Evolutionary conservation across 2,113 vertebrate species (phyloP).

Genomic region (Carettochelys insculpta): DNA sequence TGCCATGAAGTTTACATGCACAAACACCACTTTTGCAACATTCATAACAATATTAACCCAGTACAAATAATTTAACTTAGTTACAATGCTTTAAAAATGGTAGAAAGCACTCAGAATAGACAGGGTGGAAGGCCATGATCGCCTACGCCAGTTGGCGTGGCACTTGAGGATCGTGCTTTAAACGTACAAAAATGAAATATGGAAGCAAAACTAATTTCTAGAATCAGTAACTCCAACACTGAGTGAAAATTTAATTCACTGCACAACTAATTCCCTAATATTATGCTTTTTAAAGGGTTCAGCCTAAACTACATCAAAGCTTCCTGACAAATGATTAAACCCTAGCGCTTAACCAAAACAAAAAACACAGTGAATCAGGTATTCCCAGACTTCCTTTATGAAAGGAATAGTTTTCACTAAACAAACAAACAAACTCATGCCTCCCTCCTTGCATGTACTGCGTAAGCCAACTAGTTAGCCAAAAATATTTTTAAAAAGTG

Average conservation of each 20-base stretch:
- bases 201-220: background rate
- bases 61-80: background rate
- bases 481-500: background rate
- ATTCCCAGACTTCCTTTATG: constrained; percentile 59
- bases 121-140: too few relatives aligned
- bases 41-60: background rate
- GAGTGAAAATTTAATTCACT: background rate
- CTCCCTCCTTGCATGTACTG: background rate
- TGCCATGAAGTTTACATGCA: rapidly evolving
- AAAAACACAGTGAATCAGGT: constrained; percentile 63
- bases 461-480: background rate
- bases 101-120: too few relatives aligned
- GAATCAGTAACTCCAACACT: background rate
- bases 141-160: too few relatives aligned
- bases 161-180: too few relatives aligned
- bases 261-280: constrained; percentile 24
- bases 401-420: constrained; percentile 69
- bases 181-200: background rate
- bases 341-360: constrained; percentile 70
- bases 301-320: constrained; percentile 71
- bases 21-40: background rate
- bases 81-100: background rate
- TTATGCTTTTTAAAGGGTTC: constrained; percentile 49
- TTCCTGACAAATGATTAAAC: constrained; percentile 82
- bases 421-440: constrained; percentile 29